Base-by-base conservation (phyloP, 2,888 invertebrate species). In the Danaus chrysippus region DNA sequence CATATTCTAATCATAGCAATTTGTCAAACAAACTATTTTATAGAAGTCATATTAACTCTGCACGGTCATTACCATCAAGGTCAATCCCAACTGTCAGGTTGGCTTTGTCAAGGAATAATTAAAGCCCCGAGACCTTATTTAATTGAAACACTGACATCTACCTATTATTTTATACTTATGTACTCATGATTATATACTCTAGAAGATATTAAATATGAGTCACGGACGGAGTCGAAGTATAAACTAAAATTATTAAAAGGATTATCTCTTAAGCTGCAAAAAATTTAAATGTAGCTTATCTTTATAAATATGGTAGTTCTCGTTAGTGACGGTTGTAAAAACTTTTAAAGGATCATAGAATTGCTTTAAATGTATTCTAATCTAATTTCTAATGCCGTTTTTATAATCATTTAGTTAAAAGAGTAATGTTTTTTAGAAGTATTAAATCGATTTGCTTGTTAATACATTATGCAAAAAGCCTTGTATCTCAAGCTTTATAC, bases 1-100 rank as follows among this genome's bases (percentile, higher is more conserved):
- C 52, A 54, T 12, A 66, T 64, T 52, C 46, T 54, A 67, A 67
- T 65, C 60, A 69, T 62, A 60, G 54, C 65, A 60, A 68, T 69
- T 58, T 63, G 56, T 69, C 64, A 68, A 62, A 62, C 62, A 58
- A 55, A 10, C 17, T 17, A 3, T 60, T 64, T 58, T 62, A 67
- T 56, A 44, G 62, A 61, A 56, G 59, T 56, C 52, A 60, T 58
- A 63, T 62, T 64, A 56, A 56, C 54, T 52, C 34, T 34, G 56
- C 58, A 53, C 44, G 56, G 58, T 61, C 58, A 61, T 66, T 66
- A 66, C 49, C n/a, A 23, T 44, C 57, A 62, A 67, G 66, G 66
- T 59, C 66, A 56, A 15, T 10, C 1, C 15, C 34, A 54, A 52
- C 56, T 60, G 61, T 53, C 59, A 61, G 59, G 56, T 59, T 34